Evolutionary conservation across 1,140 invertebrate genomes (phyloP), one percentile per base, ranked within the genome.

Genomic region (Littorina saxatilis): DNA sequence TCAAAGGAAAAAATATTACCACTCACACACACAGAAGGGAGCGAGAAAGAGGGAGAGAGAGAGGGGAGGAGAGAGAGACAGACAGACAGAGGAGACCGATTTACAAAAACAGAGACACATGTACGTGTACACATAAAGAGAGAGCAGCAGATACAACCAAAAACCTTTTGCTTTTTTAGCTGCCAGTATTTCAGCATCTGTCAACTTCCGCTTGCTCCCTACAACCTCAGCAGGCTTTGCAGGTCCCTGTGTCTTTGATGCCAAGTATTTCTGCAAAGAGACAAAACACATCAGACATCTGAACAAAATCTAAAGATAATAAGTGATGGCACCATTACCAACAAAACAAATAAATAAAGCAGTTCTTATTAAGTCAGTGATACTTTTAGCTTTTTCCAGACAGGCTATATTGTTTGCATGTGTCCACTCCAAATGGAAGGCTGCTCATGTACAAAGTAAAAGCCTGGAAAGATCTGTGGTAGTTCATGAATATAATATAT

Each of bases 141-240:
- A 39, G 32, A 68, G 32, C 37, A 7, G 11, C 37, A 37, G 15
- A 68, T 17, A 5, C 32, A 68, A 3, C 23, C 1, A 76, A 27
- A 35, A 5, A 76, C 74, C 74, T 76, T 76, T 76, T 32, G 55
- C 55, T 58, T 76, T 76, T 27, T 76, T 76, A 17, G 50, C 50
- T 23, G 50, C 4, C 23, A 58, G 27, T 2, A 58, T 58, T 35
- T 76, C 47, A 37, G 55, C 47, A 58, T 76, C 74, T 76, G 74
- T 35, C 7, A 52, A 39, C 58, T 76, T 76, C 55, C 74, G 55
- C 37, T 76, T 76, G n/a, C 20, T 68, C 20, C 5, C 74, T 58
- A 50, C n/a, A 11, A 37, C 23, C 32, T 76, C 74, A 1, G 32
- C 11, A 37, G 74, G 74, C n/a, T 76, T 76, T 2, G 11, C 74